Base-by-base conservation (phyloP, 2,113 vertebrate genomes). In the Rissa tridactyla region DNA sequence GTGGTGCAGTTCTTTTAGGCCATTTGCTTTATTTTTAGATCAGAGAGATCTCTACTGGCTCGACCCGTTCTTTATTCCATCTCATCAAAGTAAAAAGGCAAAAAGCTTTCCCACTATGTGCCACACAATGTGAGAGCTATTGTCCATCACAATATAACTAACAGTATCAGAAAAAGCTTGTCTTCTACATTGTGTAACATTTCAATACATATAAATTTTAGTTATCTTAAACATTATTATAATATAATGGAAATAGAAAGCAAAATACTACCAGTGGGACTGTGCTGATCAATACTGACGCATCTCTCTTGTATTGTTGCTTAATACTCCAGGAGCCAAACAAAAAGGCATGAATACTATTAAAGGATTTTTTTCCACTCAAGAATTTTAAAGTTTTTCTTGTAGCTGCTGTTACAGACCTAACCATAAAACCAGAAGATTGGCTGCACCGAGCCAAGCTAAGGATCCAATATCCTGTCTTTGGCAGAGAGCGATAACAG, bases 401-500 rank as follows among this genome's bases (percentile, higher is more conserved):
- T 72, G 52, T 80, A 79, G 54, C 47, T 94, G 65, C 49, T 91
- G 25, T 79, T 94, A 54, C 44, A 95, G 72, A 79, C 42, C 44
- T 49, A 82, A 54, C 66, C 58, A 54, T 94, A 92, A 96, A 94
- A 73, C 32, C 58, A 90, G 78, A 91, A 88, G 78, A 95, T 2
- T 80, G 66, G 38, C 44, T 90, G 78, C 66, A 40, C 54, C 55
- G 82, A 95, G 85, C 78, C 96, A 93, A 38, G 75, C 75, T 93
- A 69, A 93, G 91, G 92, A 94, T 73, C 70, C 79, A 96, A 94
- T 94, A 96, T 94, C 94, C 93, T 92, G 70, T 46, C 82, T 96
- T 90, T 95, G 92, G 85, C 93, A 94, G 85, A 73, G 58, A 94
- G 75, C 25, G 88, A 10, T 92, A 94, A 87, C 92, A 97, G 94